Conservation (phyloP, 2,113 vertebrate species). For the Hystrix brachyura region DNA sequence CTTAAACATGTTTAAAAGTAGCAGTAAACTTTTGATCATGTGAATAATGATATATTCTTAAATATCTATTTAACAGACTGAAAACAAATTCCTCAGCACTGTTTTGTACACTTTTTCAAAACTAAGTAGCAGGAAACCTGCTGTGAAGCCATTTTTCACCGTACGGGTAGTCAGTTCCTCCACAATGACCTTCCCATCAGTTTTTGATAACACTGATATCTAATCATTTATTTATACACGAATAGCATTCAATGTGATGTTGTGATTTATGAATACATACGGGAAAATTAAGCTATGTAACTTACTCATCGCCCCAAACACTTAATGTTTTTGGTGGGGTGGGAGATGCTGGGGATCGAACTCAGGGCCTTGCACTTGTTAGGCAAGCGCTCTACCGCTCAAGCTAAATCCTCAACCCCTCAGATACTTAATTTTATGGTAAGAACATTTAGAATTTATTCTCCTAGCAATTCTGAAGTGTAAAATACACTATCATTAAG, state of each 20-base stretch:
- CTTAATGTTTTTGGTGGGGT: too few species aligned
- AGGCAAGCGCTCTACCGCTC: too few species aligned
- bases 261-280: background rate
- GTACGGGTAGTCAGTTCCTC: background rate
- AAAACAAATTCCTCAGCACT: background rate
- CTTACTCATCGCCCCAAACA: too few species aligned
- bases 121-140: background rate
- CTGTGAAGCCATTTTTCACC: background rate
- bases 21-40: background rate
- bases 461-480: too few species aligned
- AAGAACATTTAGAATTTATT: too few species aligned
- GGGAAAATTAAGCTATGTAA: background rate
- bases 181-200: background rate
- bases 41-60: background rate
- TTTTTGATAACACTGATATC: background rate
- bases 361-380: too few species aligned
- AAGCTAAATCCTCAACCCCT: too few species aligned
- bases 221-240: background rate
- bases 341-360: too few species aligned
- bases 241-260: background rate
- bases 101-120: background rate
- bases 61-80: background rate
- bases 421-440: too few species aligned
- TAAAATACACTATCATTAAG: too few species aligned
- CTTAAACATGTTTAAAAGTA: background rate